These are phyloP conservation scores for Anguilla anguilla DNA, from an alignment of 2,797 vertebrate genomes.

Conservation along the genomic window DNA sequence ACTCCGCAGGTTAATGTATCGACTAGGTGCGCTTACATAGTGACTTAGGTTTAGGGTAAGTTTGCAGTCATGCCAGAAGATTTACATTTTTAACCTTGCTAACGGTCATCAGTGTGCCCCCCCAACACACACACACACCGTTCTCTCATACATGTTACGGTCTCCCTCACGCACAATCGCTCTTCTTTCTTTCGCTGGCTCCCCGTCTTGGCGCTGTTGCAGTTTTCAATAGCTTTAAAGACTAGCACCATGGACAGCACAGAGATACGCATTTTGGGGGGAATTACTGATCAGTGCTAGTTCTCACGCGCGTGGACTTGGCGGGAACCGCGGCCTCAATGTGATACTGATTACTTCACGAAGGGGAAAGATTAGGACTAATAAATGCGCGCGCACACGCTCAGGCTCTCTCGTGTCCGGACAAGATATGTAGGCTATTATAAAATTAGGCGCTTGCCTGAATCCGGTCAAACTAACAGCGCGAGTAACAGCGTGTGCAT, in stretches of 20 bases:
- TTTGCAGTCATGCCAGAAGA: slow-evolving; percentile 22
- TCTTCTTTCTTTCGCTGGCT: slow-evolving; percentile 21
- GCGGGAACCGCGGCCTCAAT: slow-evolving; percentile 33
- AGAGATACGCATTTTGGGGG: slow-evolving; percentile 53
- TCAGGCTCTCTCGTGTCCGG: neutral
- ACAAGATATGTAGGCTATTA: neutral
- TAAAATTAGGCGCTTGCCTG: neutral
- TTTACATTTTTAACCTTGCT: slow-evolving; percentile 25
- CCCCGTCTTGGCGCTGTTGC: slow-evolving; percentile 19
- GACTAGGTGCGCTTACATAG: slow-evolving; percentile 2
- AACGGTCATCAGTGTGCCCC: neutral
- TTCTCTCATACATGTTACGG: neutral
- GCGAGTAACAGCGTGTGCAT: neutral
- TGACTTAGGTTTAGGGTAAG: slow-evolving; percentile 4
- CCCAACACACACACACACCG: neutral
- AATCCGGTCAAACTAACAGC: neutral
- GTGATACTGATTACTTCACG: slow-evolving; percentile 37
- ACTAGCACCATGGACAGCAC: slow-evolving; percentile 59
- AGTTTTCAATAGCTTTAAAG: slow-evolving; percentile 45
- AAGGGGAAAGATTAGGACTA: slow-evolving; percentile 9
- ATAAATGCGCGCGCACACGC: slow-evolving; percentile 44
- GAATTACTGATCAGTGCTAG: slow-evolving; percentile 36
- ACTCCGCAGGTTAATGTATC: slow-evolving; percentile 1
- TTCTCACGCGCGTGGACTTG: slow-evolving; percentile 39
- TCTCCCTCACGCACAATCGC: neutral